Evolutionary conservation across 2,113 vertebrate genomes (phyloP).

Genomic region (Eulemur macaco): DNA sequence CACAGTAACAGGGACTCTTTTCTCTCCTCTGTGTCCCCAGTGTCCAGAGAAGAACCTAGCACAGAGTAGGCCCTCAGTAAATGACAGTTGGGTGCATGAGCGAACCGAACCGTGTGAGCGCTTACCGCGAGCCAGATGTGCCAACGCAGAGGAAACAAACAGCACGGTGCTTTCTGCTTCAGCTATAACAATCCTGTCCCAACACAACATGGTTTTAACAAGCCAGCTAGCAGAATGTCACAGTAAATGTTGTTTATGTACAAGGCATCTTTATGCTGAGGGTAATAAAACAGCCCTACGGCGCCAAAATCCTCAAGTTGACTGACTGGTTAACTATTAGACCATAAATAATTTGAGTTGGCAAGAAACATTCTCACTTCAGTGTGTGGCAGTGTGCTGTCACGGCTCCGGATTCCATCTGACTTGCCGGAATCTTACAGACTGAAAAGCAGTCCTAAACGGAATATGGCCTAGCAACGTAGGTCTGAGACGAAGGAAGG

Average conservation of each 20-base stretch:
- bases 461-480: neutral
- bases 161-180: too few species aligned
- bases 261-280: conserved; percentile 65
- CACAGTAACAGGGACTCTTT: too few species aligned
- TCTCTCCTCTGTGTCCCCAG: too few species aligned
- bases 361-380: conserved; percentile 47
- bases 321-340: conserved; percentile 67
- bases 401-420: neutral
- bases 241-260: conserved; percentile 61
- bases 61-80: too few species aligned
- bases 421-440: neutral
- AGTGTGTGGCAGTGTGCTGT: neutral
- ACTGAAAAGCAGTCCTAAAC: neutral
- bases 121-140: too few species aligned
- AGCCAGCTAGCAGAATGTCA: too few species aligned
- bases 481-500: neutral
- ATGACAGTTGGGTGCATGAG: too few species aligned
- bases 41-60: too few species aligned
- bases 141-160: too few species aligned
- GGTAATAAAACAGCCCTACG: conserved; percentile 60
- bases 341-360: conserved; percentile 69
- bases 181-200: too few species aligned
- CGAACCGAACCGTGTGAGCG: too few species aligned
- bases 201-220: too few species aligned
- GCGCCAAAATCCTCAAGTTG: conserved; percentile 50